These are phyloP conservation scores for Knipowitschia caucasica DNA, from an alignment of 2,797 vertebrate genomes.

Conservation along the genomic window DNA sequence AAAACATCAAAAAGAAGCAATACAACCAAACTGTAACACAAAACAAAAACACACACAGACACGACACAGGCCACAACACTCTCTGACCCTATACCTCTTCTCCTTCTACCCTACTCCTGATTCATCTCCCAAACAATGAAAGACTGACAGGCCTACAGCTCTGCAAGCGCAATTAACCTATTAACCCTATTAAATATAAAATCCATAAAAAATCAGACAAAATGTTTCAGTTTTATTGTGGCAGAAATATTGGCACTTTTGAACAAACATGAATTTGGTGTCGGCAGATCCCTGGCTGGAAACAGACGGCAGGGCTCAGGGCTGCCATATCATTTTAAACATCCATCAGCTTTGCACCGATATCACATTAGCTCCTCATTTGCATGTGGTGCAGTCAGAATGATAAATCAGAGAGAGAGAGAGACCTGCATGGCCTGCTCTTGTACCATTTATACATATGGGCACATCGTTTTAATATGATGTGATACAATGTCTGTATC, in stretches of 20 bases:
- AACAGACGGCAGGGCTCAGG: conserved; percentile 49
- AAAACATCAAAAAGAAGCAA: too few relatives aligned
- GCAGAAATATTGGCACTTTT: conserved; percentile 30
- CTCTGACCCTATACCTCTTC: too few relatives aligned
- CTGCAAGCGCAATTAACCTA: too few relatives aligned
- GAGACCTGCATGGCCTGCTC: conserved; percentile 6
- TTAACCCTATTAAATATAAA: conserved; percentile 1
- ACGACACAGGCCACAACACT: too few relatives aligned
- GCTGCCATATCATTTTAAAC: conserved; percentile 66
- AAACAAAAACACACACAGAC: too few relatives aligned
- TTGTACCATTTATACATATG: conserved; percentile 28
- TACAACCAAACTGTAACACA: too few relatives aligned
- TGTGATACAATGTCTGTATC: too few relatives aligned
- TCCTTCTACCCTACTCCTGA: too few relatives aligned
- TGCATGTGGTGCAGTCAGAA: conserved; percentile 70
- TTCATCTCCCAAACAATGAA: too few relatives aligned
- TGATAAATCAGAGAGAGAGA: conserved; percentile 62
- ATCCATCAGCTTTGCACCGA: conserved; percentile 74
- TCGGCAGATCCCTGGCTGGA: conserved; percentile 38
- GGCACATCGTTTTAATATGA: not conserved
- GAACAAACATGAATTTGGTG: conserved; percentile 23
- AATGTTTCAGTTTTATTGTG: conserved; percentile 17
- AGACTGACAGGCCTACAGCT: too few relatives aligned
- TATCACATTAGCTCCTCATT: conserved; percentile 76
- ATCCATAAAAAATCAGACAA: conserved; percentile 2